phyloP scores from a whole-genome alignment of 1,140 invertebrate genomes.

The Trachelipus rathkii region DNA sequence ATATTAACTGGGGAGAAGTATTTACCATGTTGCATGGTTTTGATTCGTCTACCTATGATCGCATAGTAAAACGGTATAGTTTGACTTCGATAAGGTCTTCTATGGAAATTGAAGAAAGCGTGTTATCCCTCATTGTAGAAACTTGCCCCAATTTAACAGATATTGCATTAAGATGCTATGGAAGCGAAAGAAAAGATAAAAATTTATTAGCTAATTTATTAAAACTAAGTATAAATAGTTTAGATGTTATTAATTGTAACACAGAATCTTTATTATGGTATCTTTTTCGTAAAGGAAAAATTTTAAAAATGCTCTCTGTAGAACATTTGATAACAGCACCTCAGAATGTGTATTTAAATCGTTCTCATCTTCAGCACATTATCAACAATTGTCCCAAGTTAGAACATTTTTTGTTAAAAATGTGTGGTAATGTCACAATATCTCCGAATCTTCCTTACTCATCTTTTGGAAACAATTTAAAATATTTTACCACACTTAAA shows the following conservation, averaged over 20 bases:
- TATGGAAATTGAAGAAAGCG: conserved; percentile 36
- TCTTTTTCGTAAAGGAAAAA: conserved; percentile 18
- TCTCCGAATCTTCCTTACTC: conserved; percentile 35
- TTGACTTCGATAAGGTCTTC: conserved; percentile 25
- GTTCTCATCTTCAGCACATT: conserved; percentile 34
- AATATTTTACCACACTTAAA: conserved; percentile 29
- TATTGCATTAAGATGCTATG: conserved; percentile 33
- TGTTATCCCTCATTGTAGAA: conserved; percentile 30
- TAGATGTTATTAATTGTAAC: conserved; percentile 36
- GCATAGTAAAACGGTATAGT: conserved; percentile 20
- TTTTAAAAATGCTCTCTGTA: conserved; percentile 18
- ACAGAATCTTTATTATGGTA: conserved; percentile 34
- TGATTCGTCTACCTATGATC: conserved; percentile 30
- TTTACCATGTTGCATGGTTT: conserved; percentile 35
- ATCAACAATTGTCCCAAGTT: conserved; percentile 32
- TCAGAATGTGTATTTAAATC: conserved; percentile 27
- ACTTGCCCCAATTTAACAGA: conserved; percentile 32
- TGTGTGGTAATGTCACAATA: conserved; percentile 30
- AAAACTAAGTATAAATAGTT: conserved; percentile 18
- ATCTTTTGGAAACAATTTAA: conserved; percentile 22
- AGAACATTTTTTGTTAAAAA: conserved; percentile 28
- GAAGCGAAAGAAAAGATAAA: conserved; percentile 34
- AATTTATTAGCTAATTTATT: conserved; percentile 36
- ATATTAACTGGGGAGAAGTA: conserved; percentile 36
- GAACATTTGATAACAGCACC: conserved; percentile 32